These are phyloP conservation scores for Odocoileus virginianus DNA, from an alignment of 2,113 vertebrate genomes.

Conservation along the genomic window DNA sequence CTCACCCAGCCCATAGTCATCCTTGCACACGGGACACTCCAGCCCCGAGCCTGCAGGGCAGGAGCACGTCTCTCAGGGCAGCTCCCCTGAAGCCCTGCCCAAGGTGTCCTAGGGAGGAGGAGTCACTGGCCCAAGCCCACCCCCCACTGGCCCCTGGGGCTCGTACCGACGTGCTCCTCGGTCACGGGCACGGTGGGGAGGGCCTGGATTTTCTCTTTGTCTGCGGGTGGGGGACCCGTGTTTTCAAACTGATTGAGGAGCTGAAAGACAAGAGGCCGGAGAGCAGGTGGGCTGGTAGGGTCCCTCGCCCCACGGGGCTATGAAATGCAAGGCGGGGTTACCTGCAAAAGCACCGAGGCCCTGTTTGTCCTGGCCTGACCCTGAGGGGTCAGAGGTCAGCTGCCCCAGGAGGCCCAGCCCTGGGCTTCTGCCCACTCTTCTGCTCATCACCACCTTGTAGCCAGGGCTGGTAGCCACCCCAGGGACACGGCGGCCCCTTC, in stretches of 20 bases:
- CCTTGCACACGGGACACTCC: constrained; percentile 98
- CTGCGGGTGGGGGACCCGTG: constrained; percentile 96
- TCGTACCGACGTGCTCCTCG: constrained; percentile 93
- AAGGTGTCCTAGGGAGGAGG: background rate
- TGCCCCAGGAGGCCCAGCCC: background rate
- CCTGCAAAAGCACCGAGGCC: constrained; percentile 32
- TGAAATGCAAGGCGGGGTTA: background rate
- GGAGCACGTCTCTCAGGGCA: background rate
- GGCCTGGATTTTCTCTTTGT: constrained; percentile 94
- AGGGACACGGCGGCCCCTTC: background rate
- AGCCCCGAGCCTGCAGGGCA: constrained; percentile 86
- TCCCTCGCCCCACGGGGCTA: background rate
- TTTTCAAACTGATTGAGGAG: constrained; percentile 99
- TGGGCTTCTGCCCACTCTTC: background rate
- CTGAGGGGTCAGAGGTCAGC: background rate
- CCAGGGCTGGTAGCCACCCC: background rate
- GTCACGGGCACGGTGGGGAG: constrained; percentile 92
- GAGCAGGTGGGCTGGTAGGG: background rate
- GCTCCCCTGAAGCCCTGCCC: background rate
- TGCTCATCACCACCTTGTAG: background rate
- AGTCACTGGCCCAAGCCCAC: background rate
- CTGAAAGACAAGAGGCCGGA: constrained; percentile 77
- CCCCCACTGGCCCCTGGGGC: background rate
- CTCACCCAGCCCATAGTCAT: constrained; percentile 92
- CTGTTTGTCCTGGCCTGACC: background rate